Conservation (phyloP, 2,888 invertebrate genomes). For the Allacma fusca region DNA sequence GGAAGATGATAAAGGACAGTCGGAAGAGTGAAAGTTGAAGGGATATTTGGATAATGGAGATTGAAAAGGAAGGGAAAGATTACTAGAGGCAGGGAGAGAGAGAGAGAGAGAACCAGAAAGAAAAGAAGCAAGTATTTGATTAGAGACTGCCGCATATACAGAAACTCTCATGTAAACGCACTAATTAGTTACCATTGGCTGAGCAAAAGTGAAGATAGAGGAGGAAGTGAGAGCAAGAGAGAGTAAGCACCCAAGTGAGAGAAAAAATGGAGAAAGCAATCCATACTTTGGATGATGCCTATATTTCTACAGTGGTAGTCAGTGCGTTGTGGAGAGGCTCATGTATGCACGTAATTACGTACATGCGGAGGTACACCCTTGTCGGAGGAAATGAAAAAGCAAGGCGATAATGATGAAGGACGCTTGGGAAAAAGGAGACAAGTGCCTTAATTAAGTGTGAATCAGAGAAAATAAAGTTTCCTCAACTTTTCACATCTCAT, state of each 20-base stretch:
- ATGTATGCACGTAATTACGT: too few species aligned
- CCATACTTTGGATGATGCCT: background rate
- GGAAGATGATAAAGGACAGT: too few species aligned
- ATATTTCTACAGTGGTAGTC: too few species aligned
- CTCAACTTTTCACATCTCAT: slow-evolving; percentile 28
- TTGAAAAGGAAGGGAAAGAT: background rate
- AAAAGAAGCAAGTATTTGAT: slow-evolving; percentile 21
- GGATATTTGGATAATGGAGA: background rate
- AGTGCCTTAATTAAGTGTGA: slow-evolving; percentile 54
- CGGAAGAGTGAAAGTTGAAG: background rate
- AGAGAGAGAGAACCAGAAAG: too few species aligned
- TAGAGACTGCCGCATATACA: slow-evolving; percentile 24
- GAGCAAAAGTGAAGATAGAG: slow-evolving; percentile 26
- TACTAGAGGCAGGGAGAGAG: background rate
- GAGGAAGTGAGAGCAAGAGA: background rate
- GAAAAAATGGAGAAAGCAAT: slow-evolving; percentile 19
- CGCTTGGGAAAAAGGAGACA: slow-evolving; percentile 49
- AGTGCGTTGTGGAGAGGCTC: too few species aligned
- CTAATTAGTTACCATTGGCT: slow-evolving; percentile 48
- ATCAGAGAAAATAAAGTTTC: slow-evolving; percentile 51
- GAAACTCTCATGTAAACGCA: slow-evolving; percentile 18
- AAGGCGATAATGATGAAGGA: slow-evolving; percentile 49
- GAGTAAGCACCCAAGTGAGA: background rate
- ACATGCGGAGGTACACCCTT: too few species aligned
- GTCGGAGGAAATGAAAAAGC: slow-evolving; percentile 31